Conservation (phyloP, 2,888 invertebrate species). For the Exocentrus adspersus region DNA sequence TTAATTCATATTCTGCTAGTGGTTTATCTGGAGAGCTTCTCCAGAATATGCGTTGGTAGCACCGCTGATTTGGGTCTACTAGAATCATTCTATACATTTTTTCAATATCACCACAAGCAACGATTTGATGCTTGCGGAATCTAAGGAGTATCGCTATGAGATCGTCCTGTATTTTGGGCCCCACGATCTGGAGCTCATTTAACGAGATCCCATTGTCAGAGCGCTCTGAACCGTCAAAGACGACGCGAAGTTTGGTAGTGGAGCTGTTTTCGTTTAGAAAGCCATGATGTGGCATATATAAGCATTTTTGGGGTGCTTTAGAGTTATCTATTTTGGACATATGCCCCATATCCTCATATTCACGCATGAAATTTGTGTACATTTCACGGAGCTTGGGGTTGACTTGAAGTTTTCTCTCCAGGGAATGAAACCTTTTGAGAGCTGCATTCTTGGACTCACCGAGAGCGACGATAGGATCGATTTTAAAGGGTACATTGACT, state of each 20-base stretch:
- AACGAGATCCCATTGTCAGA: slow-evolving; percentile 28
- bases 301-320: slow-evolving; percentile 1
- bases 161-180: slow-evolving; percentile 28
- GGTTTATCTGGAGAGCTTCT: not conserved
- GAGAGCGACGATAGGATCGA: slow-evolving; percentile 18
- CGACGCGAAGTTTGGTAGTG: slow-evolving; percentile 37
- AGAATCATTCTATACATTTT: slow-evolving; percentile 33
- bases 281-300: slow-evolving; percentile 37
- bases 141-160: slow-evolving; percentile 25
- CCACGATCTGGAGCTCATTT: slow-evolving; percentile 30
- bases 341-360: slow-evolving; percentile 36
- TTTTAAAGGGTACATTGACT: slow-evolving; percentile 30
- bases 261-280: slow-evolving; percentile 32
- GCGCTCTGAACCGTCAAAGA: slow-evolving; percentile 34
- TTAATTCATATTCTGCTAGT: slow-evolving; percentile 33
- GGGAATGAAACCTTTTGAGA: slow-evolving; percentile 23
- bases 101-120: slow-evolving; percentile 28
- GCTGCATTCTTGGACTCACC: slow-evolving; percentile 30
- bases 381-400: slow-evolving; percentile 23
- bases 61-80: slow-evolving; percentile 19
- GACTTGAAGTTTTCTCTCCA: slow-evolving; percentile 32
- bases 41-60: slow-evolving; percentile 31
- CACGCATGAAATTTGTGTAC: slow-evolving; percentile 36
- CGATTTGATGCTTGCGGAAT: slow-evolving; percentile 17
- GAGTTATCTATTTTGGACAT: slow-evolving; percentile 28